These are phyloP conservation scores for Otus sunia DNA, from an alignment of 2,113 vertebrate species.

Conservation along the genomic window DNA sequence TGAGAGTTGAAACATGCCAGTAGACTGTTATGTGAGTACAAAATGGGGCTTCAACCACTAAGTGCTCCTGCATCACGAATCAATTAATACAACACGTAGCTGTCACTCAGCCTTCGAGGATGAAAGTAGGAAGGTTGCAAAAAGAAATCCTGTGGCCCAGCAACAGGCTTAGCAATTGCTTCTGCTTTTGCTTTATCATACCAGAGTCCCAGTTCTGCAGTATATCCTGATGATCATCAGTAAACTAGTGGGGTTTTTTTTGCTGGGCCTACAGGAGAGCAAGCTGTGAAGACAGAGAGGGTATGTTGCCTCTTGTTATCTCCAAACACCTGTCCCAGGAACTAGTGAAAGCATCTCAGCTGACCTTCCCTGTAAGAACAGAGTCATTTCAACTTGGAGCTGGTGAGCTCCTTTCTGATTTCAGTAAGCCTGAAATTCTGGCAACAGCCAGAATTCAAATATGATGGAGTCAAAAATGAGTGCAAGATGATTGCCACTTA, in stretches of 20 bases:
- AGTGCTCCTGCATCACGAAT: background rate
- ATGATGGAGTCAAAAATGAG: background rate
- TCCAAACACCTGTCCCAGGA: no score
- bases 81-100: background rate
- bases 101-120: background rate
- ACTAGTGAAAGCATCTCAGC: background rate
- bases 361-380: background rate
- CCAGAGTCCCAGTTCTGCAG: background rate
- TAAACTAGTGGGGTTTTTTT: background rate
- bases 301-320: background rate
- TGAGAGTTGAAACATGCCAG: background rate
- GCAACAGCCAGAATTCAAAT: background rate
- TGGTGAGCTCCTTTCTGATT: background rate
- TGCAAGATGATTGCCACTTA: background rate
- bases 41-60: background rate
- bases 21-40: background rate
- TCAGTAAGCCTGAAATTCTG: background rate
- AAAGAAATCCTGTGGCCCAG: background rate
- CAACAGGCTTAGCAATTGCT: background rate
- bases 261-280: background rate
- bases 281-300: background rate
- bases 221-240: background rate
- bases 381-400: background rate
- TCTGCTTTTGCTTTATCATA: background rate
- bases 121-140: background rate